Evolutionary conservation across 2,888 invertebrate genomes (phyloP).

Genomic region (Subacronicta megacephala): DNA sequence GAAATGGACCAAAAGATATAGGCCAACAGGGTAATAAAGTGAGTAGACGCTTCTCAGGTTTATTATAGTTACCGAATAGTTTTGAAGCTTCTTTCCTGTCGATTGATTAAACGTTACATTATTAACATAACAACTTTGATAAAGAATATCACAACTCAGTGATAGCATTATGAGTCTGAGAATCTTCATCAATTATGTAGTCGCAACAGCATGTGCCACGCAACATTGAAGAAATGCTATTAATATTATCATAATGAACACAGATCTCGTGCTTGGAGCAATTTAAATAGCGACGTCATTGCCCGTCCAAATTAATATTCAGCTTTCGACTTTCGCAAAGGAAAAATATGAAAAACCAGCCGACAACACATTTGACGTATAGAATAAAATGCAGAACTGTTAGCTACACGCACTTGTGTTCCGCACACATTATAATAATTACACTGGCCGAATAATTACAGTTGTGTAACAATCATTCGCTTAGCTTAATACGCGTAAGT

Average conservation of each 20-base stretch:
- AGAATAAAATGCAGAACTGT: conserved; percentile 22
- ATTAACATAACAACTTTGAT: no score
- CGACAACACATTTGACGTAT: conserved; percentile 29
- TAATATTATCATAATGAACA: conserved; percentile 62
- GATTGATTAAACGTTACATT: no score
- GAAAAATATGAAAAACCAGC: conserved; percentile 54
- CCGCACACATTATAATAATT: conserved; percentile 28
- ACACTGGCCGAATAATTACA: conserved; percentile 8
- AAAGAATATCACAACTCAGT: no score
- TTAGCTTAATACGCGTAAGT: no score
- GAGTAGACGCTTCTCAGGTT: no score
- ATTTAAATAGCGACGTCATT: conserved; percentile 54
- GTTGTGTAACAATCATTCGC: conserved; percentile 4
- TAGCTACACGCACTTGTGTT: conserved; percentile 25
- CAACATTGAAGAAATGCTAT: conserved; percentile 51
- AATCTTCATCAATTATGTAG: conserved; percentile 19
- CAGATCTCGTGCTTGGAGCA: conserved; percentile 55
- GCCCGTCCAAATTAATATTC: conserved; percentile 53
- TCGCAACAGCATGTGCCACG: conserved; percentile 31
- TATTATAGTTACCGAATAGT: no score
- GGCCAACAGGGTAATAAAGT: no score
- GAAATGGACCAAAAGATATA: no score
- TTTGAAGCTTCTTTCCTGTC: no score
- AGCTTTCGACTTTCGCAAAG: conserved; percentile 69
- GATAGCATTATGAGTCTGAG: no score